phyloP scores from a whole-genome alignment of 1,140 invertebrate genomes.

The Metaphire vulgaris region DNA sequence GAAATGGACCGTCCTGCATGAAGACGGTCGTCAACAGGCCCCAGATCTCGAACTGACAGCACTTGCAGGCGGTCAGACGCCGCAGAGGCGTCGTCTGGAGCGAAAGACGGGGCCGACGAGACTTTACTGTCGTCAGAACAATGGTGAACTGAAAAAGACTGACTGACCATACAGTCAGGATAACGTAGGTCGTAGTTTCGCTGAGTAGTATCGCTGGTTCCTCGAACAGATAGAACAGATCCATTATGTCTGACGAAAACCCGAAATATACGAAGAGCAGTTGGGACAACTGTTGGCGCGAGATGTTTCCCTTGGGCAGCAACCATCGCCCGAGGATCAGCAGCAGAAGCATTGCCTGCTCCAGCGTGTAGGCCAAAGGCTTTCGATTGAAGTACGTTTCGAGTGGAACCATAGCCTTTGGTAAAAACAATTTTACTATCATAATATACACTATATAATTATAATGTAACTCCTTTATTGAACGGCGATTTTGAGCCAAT shows the following conservation, averaged over 20 bases:
- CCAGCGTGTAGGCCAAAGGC: conserved; percentile 64
- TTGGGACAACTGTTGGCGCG: conserved; percentile 80
- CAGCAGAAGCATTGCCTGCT: conserved; percentile 78
- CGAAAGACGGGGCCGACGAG: conserved; percentile 35
- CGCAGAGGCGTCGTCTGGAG: background rate
- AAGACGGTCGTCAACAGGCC: background rate
- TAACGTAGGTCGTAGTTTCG: conserved; percentile 10
- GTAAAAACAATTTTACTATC: too few species aligned
- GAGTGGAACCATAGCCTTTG: background rate
- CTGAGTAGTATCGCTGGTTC: conserved; percentile 8
- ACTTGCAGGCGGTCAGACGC: background rate
- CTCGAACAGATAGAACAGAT: conserved; percentile 81
- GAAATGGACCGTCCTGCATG: conserved; percentile 14
- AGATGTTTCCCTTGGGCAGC: conserved; percentile 72
- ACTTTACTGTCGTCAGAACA: conserved; percentile 73
- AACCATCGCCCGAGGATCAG: conserved; percentile 77
- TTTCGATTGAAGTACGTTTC: conserved; percentile 52
- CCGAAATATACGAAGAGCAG: conserved; percentile 65
- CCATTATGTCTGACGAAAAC: conserved; percentile 82
- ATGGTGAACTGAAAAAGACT: conserved; percentile 69
- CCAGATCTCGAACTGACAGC: conserved; percentile 22
- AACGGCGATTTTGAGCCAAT: too few species aligned
- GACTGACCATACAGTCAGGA: conserved; percentile 22
- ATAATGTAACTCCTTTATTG: too few species aligned
- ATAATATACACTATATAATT: too few species aligned